phyloP scores from a whole-genome alignment of 2,113 vertebrate species.

The Oxyruncus cristatus region DNA sequence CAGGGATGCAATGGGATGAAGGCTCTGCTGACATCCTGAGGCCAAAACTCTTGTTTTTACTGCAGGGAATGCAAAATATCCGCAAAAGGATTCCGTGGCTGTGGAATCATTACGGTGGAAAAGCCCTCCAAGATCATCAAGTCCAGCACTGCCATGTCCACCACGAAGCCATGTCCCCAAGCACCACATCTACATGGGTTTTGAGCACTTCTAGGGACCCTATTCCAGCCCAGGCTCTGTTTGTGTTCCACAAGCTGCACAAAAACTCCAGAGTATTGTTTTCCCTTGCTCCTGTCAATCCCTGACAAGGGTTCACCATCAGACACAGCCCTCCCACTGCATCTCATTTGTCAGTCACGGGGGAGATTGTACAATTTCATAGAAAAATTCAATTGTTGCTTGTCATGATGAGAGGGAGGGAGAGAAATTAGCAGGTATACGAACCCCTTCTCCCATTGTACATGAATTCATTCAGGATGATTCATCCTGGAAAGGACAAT shows the following conservation, averaged over 20 bases:
- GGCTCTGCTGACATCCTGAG: fast-evolving
- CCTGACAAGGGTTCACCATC: neutral
- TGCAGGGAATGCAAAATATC: fast-evolving
- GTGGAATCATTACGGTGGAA: neutral
- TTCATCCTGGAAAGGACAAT: neutral
- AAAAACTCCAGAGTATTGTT: neutral
- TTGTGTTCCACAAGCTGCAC: neutral
- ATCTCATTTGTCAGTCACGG: neutral
- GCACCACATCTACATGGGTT: neutral
- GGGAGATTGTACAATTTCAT: neutral
- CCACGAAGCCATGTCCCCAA: neutral
- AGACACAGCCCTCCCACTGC: neutral
- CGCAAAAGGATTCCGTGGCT: too few species aligned
- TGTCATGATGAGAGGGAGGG: neutral
- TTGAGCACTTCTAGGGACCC: neutral
- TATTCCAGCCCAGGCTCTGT: neutral
- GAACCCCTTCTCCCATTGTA: neutral
- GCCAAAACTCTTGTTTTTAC: neutral
- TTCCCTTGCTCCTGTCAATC: neutral
- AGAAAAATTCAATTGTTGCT: neutral
- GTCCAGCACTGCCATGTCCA: neutral
- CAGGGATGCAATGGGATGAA: neutral
- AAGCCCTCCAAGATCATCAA: neutral
- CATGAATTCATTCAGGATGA: neutral
- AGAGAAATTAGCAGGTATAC: neutral